A percentile compares a stretch with the other conserved stretches of the same genome.
Evolutionary conservation across 2,113 vertebrate species (phyloP).

Genomic region (Epinephelus cyanopodus): DNA sequence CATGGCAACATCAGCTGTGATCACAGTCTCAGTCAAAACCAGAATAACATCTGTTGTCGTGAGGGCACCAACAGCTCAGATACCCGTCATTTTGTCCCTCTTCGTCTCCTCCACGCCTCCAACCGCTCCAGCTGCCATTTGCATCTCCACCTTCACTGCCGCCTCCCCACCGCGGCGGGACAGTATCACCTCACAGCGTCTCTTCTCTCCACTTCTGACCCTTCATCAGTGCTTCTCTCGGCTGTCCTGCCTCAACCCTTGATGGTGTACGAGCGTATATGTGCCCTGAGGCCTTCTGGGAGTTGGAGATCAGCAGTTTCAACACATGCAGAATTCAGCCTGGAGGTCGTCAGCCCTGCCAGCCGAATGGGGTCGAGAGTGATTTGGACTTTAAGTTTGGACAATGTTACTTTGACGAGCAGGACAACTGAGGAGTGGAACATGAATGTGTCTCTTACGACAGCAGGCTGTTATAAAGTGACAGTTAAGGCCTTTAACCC

Average conservation of each 20-base stretch:
- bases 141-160: not conserved
- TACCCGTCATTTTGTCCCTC: not conserved
- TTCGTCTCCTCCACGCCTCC: not conserved
- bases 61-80: not conserved
- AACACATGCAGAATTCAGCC: conserved; percentile 8
- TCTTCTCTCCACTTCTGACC: conserved; percentile 5
- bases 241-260: not conserved
- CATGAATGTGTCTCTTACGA: conserved; percentile 1
- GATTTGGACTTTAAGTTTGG: conserved; percentile 26
- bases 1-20: not conserved
- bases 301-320: conserved; percentile 21
- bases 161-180: conserved; percentile 5
- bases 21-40: not conserved
- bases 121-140: conserved; percentile 27
- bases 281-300: conserved; percentile 17
- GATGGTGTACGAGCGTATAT: not conserved
- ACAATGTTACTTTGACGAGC: conserved; percentile 20
- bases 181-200: not conserved
- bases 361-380: not conserved
- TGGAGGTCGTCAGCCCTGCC: conserved; percentile 11
- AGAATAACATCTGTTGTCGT: not conserved
- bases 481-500: conserved; percentile 38
- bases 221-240: conserved; percentile 8
- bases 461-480: conserved; percentile 19
- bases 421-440: conserved; percentile 25